A percentile compares a stretch with the other conserved stretches of the same genome.
phyloP scores from a whole-genome alignment of 2,888 invertebrate species.

The Meiosimyza decipiens region DNA sequence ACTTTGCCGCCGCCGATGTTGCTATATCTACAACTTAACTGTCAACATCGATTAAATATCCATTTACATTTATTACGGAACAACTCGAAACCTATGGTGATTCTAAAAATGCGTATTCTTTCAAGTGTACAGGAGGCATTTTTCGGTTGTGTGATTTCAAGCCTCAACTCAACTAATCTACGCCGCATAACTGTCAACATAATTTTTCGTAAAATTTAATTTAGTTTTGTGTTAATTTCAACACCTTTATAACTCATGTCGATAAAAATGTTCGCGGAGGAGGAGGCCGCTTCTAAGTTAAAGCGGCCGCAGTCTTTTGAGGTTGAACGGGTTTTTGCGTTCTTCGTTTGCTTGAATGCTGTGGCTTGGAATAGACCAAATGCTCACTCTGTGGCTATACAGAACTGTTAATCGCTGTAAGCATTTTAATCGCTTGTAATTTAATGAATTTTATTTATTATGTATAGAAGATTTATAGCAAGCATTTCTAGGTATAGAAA shows the following conservation, averaged over 20 bases:
- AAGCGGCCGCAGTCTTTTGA: neutral
- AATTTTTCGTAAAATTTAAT: slow-evolving; percentile 60
- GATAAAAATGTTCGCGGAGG: slow-evolving; percentile 9
- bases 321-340: neutral
- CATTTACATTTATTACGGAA: slow-evolving; percentile 53
- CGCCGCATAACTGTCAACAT: slow-evolving; percentile 52
- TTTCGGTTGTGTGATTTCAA: neutral
- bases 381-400: neutral
- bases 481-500: neutral
- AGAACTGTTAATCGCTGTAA: slow-evolving; percentile 22
- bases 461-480: neutral
- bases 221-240: slow-evolving; percentile 59
- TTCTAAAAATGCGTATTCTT: neutral
- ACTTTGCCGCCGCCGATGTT: neutral
- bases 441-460: slow-evolving; percentile 1
- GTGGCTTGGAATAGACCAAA: neutral
- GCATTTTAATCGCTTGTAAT: slow-evolving; percentile 20
- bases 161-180: neutral
- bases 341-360: neutral
- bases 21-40: slow-evolving; percentile 48
- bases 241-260: slow-evolving; percentile 51
- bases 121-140: neutral
- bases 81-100: too few species aligned
- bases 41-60: slow-evolving; percentile 60
- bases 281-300: neutral